Conservation (phyloP, 30 jellyfish, hydroid and myxozoan genomes). For the Catostylus mosaicus region DNA sequence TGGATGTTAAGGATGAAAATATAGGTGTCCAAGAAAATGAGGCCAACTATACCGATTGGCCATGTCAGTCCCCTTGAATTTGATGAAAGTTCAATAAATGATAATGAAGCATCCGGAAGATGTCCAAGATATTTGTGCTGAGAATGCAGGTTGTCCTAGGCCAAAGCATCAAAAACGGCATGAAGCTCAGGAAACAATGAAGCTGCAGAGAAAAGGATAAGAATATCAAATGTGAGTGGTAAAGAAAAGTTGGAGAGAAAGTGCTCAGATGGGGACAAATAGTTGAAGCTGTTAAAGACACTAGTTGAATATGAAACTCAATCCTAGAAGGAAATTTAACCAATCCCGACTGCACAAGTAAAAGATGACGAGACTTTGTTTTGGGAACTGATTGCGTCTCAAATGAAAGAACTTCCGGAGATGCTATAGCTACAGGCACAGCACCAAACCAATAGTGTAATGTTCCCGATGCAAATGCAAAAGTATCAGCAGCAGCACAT, state of each 20-base stretch:
- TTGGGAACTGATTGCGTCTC: neutral
- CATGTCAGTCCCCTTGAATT: neutral
- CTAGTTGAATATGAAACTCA: neutral
- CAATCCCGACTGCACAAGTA: neutral
- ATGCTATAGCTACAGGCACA: neutral
- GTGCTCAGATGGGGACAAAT: neutral
- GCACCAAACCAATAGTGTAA: neutral
- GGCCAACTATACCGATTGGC: neutral
- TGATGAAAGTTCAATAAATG: neutral
- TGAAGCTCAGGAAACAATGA: neutral
- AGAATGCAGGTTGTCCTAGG: neutral
- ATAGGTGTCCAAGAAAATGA: no score
- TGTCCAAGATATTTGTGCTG: neutral
- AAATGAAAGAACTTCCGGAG: neutral
- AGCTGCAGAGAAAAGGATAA: neutral
- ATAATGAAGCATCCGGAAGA: neutral
- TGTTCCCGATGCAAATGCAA: no score
- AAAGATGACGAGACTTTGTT: no score
- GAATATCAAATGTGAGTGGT: neutral
- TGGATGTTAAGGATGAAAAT: no score
- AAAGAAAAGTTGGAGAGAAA: neutral
- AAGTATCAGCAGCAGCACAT: no score
- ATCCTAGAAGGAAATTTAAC: neutral
- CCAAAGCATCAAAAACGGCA: neutral
- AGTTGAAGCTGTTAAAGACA: neutral